Evolutionary conservation across 2,797 vertebrate species (phyloP).

Genomic region (Merluccius polli): DNA sequence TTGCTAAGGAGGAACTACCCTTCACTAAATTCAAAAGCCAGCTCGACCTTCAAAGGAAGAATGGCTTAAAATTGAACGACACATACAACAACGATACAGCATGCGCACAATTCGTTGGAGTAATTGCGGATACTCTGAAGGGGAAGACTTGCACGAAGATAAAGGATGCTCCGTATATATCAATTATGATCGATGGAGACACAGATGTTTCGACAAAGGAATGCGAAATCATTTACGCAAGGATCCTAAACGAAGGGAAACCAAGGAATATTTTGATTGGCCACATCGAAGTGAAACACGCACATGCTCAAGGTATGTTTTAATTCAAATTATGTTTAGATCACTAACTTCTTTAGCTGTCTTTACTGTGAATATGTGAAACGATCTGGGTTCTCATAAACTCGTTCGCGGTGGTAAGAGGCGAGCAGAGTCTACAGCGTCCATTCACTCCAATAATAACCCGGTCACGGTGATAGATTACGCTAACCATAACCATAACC

Average conservation of each 20-base stretch:
- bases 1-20: not conserved
- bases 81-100: slow-evolving; percentile 5
- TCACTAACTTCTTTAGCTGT: not conserved
- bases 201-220: not conserved
- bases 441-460: too few relatives aligned
- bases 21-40: slow-evolving; percentile 7
- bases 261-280: slow-evolving; percentile 6
- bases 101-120: slow-evolving; percentile 3
- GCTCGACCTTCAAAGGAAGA: not conserved
- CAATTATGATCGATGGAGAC: not conserved
- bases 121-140: not conserved
- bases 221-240: not conserved
- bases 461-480: too few relatives aligned
- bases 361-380: not conserved
- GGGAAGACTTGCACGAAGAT: not conserved
- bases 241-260: not conserved
- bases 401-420: too few relatives aligned
- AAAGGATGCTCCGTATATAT: not conserved
- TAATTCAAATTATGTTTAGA: not conserved
- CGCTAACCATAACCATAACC: too few relatives aligned
- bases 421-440: too few relatives aligned
- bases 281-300: not conserved
- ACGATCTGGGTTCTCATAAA: too few relatives aligned
- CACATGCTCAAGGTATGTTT: slow-evolving; percentile 5
- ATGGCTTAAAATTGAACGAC: not conserved